Evolutionary conservation across 2,888 invertebrate species (phyloP), one percentile per base, ranked within the genome.

Genomic region (Tenthredo scrophulariae): DNA sequence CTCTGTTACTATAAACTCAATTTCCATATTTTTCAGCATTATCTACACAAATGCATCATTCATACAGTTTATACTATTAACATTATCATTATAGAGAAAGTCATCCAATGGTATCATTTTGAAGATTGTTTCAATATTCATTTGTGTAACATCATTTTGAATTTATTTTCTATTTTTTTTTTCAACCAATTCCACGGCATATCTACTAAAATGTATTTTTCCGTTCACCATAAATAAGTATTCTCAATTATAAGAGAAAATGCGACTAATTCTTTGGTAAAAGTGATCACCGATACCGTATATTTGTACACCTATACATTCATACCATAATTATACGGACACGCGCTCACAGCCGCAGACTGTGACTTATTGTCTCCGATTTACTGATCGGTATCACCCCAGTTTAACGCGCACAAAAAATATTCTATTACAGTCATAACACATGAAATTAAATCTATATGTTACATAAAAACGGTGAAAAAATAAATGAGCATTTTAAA

Each of bases 271-370:
- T 22, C n/a, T 62, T 22, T 3, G 62, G 22, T 26, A 62, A 62
- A 22, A 26, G 26, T 13, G 62, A 62, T 62, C 62, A 62, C 13
- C 22, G 26, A 67, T 33, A 26, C 67, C 33, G 15, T 4, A 6
- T 29, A 33, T 33, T 33, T 29, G 33, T 67, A 67, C 26, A 62
- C 10, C 10, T 62, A 62, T 26, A 62, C 10, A 62, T 26, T 22
- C 13, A 62, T 67, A 33, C 6, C 67, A 33, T 33, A 33, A 67
- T 67, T 33, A 67, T 33, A 67, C 67, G 67, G 67, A 67, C 67
- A 67, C 67, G 67, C 67, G 67, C 67, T 9, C 26, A 67, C 67
- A 67, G 67, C 67, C 33, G 33, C 67, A 67, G 67, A 67, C 67
- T 33, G 58, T n/a, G 67, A 67, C 67, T 33, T 37, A 37, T 33